phyloP scores from a whole-genome alignment of 2,888 invertebrate genomes.

The Eugnorisma glareosa region DNA sequence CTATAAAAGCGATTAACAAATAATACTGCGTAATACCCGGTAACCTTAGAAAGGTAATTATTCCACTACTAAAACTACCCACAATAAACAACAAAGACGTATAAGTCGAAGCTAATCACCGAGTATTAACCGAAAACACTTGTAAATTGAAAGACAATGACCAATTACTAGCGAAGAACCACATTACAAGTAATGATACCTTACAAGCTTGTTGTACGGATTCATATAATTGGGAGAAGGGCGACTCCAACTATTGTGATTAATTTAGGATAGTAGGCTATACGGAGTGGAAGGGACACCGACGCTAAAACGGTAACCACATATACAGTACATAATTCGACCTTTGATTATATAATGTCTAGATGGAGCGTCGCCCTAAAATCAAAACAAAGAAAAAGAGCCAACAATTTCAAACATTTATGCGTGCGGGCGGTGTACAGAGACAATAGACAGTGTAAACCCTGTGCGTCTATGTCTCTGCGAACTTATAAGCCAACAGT shows the following conservation, averaged over 20 bases:
- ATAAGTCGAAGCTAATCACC: slow-evolving; percentile 23
- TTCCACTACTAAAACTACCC: neutral
- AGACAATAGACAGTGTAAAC: too few species aligned
- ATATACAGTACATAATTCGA: too few species aligned
- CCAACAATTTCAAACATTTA: too few species aligned
- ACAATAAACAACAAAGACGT: slow-evolving; percentile 19
- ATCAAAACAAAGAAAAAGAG: too few species aligned
- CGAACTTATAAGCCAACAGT: too few species aligned
- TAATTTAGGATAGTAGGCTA: slow-evolving; percentile 6
- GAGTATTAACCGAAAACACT: slow-evolving; percentile 46
- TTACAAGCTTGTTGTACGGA: slow-evolving; percentile 54
- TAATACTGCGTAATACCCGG: slow-evolving; percentile 18
- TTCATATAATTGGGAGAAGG: slow-evolving; percentile 58
- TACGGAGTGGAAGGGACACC: neutral
- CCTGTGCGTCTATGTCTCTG: too few species aligned
- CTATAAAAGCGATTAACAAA: neutral
- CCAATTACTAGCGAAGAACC: slow-evolving; percentile 51
- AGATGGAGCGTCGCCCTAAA: too few species aligned
- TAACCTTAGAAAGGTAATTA: slow-evolving; percentile 9
- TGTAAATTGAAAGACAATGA: slow-evolving; percentile 51
- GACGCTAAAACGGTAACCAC: too few species aligned
- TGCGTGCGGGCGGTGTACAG: too few species aligned
- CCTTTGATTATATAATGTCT: too few species aligned
- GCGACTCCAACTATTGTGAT: slow-evolving; percentile 28
- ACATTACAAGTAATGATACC: slow-evolving; percentile 51